phyloP scores from a whole-genome alignment of 1,140 invertebrate genomes.

The Lepidurus arcticus region DNA sequence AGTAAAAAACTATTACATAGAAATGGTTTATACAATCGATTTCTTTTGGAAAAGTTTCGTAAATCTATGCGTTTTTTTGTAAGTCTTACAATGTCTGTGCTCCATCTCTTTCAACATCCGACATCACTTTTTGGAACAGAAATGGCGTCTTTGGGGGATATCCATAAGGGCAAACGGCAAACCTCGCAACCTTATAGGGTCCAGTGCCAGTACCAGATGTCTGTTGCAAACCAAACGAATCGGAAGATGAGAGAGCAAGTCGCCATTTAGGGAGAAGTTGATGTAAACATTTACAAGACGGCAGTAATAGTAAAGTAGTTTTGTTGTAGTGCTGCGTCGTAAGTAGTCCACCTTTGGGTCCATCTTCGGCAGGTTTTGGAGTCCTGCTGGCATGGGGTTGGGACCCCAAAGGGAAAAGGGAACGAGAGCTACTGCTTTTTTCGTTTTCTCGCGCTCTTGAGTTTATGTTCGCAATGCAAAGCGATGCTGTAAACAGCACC shows the following conservation, averaged over 20 bases:
- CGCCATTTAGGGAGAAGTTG: not conserved
- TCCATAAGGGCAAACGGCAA: not conserved
- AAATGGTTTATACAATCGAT: too few species aligned
- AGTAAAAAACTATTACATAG: too few species aligned
- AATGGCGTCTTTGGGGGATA: not conserved
- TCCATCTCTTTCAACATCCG: not conserved
- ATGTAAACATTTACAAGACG: not conserved
- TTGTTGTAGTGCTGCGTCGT: not conserved
- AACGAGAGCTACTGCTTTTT: not conserved
- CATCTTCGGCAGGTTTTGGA: not conserved
- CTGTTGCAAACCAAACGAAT: not conserved
- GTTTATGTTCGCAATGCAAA: constrained; percentile 15
- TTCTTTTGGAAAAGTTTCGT: too few species aligned
- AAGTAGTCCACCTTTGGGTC: constrained; percentile 15
- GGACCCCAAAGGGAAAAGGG: not conserved
- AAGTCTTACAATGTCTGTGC: not conserved
- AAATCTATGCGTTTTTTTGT: too few species aligned
- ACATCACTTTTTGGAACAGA: not conserved
- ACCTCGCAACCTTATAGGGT: not conserved
- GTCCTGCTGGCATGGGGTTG: not conserved
- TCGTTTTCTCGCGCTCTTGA: constrained; percentile 18
- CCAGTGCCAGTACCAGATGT: not conserved
- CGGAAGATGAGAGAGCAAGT: not conserved
- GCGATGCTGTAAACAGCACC: constrained; percentile 5
- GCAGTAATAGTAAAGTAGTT: constrained; percentile 5